Conservation (phyloP, 2,113 vertebrate genomes). For the Oreochromis spilurus region DNA sequence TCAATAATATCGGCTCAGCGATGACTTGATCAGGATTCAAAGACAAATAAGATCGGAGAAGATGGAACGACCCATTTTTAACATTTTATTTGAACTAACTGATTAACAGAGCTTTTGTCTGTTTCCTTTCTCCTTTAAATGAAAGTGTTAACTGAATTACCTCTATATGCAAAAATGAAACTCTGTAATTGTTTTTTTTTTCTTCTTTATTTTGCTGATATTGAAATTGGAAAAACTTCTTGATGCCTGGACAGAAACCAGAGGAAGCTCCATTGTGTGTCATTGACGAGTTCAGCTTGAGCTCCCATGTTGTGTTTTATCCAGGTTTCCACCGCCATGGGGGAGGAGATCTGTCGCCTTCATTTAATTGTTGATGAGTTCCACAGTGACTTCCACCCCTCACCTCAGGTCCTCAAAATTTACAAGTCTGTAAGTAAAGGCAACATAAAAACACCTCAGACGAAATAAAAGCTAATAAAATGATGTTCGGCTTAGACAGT, state of each 20-base stretch:
- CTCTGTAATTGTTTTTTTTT: not conserved
- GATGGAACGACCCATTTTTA: not conserved
- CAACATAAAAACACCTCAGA: not conserved
- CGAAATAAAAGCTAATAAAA: not conserved
- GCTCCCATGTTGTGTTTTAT: not conserved
- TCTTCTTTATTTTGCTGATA: not conserved
- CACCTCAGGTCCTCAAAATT: constrained; percentile 82
- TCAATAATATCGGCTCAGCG: not conserved
- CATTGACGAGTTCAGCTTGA: not conserved
- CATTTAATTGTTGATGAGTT: constrained; percentile 92
- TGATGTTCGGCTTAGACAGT: not conserved
- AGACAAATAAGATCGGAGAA: not conserved
- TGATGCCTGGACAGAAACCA: not conserved
- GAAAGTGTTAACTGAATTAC: not conserved
- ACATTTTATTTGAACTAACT: not conserved
- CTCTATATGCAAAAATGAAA: not conserved
- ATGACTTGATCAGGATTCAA: not conserved
- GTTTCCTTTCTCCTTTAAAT: not conserved
- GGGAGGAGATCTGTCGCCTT: constrained; percentile 94
- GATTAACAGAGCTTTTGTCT: not conserved
- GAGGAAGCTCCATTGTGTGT: not conserved
- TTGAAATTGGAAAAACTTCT: not conserved
- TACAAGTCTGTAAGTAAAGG: constrained; percentile 85
- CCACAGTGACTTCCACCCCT: constrained; percentile 88
- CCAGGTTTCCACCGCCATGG: constrained; percentile 93